These are phyloP conservation scores for Chrysolina oricalcia DNA, from an alignment of 2,888 invertebrate species.

Conservation along the genomic window DNA sequence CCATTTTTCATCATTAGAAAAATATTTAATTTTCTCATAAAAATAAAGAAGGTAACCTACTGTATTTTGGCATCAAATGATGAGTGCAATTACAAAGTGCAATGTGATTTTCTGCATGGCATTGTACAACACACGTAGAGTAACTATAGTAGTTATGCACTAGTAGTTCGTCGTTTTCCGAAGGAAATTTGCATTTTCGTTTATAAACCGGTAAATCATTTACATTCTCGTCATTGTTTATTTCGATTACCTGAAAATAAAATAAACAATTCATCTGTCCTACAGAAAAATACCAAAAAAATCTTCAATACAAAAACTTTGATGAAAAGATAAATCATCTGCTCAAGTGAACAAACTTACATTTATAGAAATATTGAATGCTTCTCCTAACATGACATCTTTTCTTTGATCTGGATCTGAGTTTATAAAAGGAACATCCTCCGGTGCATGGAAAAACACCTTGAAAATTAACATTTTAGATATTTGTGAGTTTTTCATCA, in stretches of 20 bases:
- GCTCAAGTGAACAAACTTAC: conserved; percentile 57
- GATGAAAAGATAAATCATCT: too few relatives aligned
- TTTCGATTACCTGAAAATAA: conserved; percentile 75
- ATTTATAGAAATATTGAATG: conserved; percentile 66
- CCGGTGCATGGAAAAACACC: conserved; percentile 77
- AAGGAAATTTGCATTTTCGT: conserved; percentile 75
- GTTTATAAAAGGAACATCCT: conserved; percentile 76
- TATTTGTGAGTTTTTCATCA: too few relatives aligned
- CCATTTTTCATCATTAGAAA: too few relatives aligned
- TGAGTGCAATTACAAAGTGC: conserved; percentile 78
- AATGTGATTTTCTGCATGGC: conserved; percentile 74
- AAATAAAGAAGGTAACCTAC: conserved; percentile 66
- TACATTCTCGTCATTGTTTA: conserved; percentile 76
- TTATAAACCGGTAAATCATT: conserved; percentile 71
- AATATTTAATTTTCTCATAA: too few relatives aligned
- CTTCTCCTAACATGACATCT: conserved; percentile 68
- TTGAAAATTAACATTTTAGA: conserved; percentile 56
- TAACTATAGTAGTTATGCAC: conserved; percentile 76
- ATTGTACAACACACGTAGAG: conserved; percentile 76
- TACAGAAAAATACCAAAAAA: too few relatives aligned
- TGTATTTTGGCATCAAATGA: conserved; percentile 76
- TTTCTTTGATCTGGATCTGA: conserved; percentile 71
- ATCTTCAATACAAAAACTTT: too few relatives aligned
- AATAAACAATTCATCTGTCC: background rate
- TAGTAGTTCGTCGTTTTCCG: conserved; percentile 70